A percentile compares a stretch with the other conserved stretches of the same genome.
Conservation (phyloP, 2,888 invertebrate species). For the Linyphia triangularis region DNA sequence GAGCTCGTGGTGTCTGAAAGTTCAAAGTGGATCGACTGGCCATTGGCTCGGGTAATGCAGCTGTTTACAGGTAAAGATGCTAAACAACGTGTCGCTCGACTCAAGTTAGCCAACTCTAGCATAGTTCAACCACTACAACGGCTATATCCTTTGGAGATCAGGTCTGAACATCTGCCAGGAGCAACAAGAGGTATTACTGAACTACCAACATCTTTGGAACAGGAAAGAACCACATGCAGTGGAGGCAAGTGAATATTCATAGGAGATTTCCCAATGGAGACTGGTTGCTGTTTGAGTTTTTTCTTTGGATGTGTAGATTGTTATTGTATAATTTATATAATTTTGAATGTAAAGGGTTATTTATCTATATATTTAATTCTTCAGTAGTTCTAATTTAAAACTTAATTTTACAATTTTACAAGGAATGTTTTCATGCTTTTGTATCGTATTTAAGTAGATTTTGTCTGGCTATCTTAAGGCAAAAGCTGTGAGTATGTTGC, state of each 20-base stretch:
- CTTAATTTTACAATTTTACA: too few relatives aligned
- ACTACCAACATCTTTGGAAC: background rate
- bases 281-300: background rate
- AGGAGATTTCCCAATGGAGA: background rate
- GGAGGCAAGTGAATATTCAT: background rate
- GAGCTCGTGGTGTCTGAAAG: conserved; percentile 5
- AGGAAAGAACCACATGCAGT: background rate
- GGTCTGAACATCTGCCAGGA: background rate
- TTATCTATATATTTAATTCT: too few relatives aligned
- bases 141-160: background rate
- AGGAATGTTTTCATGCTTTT: too few relatives aligned
- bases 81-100: background rate
- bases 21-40: conserved; percentile 5
- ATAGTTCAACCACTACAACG: background rate
- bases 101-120: background rate
- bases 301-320: background rate
- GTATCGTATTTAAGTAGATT: too few relatives aligned
- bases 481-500: too few relatives aligned
- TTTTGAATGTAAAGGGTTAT: too few relatives aligned
- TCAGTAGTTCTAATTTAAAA: too few relatives aligned
- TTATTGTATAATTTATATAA: too few relatives aligned
- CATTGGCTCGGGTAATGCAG: conserved; percentile 1
- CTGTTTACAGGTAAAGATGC: background rate
- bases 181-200: background rate
- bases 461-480: too few relatives aligned